Evolutionary conservation across 2,797 vertebrate genomes (phyloP).

Genomic region (Notamacropus eugenii): DNA sequence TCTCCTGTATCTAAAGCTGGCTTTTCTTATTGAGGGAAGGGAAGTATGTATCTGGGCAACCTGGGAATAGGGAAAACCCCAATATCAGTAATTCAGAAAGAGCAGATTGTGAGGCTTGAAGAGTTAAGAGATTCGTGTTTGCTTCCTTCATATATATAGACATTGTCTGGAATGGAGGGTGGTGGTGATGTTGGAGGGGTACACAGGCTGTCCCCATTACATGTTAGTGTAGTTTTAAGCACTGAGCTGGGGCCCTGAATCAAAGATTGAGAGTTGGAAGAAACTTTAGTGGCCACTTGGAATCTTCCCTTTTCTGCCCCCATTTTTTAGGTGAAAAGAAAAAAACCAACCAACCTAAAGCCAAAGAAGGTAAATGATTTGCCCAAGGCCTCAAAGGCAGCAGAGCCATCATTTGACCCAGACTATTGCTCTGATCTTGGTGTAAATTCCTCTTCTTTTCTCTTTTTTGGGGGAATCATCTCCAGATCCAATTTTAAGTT

Average conservation of each 20-base stretch:
- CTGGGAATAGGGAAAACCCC: too few relatives aligned
- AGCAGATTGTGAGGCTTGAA: neutral
- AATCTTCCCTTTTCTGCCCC: neutral
- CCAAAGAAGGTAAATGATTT: neutral
- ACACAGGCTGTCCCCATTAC: neutral
- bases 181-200: neutral
- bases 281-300: neutral
- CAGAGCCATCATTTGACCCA: neutral
- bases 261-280: neutral
- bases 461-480: neutral
- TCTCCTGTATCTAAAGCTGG: neutral
- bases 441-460: neutral
- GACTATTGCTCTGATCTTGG: too few relatives aligned
- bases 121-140: too few relatives aligned
- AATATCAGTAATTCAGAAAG: too few relatives aligned
- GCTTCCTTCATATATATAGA: neutral
- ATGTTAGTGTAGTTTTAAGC: neutral
- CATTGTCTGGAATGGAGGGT: neutral
- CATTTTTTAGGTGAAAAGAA: neutral
- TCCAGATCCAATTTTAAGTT: neutral
- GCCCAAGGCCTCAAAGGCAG: neutral
- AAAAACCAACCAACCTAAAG: neutral
- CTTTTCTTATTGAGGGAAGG: neutral
- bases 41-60: too few relatives aligned
- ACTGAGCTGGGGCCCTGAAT: neutral